Percentiles rank a stretch among this genome's conserved stretches.
These are phyloP conservation scores for Cepphus grylle DNA, from an alignment of 2,113 vertebrate species.

Conservation along the genomic window DNA sequence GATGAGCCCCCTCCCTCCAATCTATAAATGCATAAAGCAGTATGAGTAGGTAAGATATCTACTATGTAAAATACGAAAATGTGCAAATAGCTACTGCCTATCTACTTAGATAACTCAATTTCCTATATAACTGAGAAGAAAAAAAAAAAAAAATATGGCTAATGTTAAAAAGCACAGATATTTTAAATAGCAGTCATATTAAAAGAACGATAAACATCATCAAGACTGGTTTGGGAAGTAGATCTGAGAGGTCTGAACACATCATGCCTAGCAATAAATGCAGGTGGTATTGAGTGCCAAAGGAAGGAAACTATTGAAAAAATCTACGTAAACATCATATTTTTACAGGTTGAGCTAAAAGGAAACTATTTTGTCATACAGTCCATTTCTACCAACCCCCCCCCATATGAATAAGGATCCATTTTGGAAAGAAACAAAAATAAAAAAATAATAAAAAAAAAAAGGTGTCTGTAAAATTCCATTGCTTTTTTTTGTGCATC, in stretches of 20 bases:
- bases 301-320: neutral
- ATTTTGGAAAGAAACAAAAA: neutral
- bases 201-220: neutral
- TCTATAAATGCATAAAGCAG: neutral
- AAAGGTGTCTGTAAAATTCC: neutral
- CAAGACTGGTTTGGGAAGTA: neutral
- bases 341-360: neutral
- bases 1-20: neutral
- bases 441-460: neutral
- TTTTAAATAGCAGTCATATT: accelerated
- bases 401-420: accelerated
- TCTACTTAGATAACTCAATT: neutral
- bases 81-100: neutral
- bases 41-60: neutral
- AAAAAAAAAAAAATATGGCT: neutral
- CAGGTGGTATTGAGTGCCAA: neutral
- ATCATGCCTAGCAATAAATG: neutral
- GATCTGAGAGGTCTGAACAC: neutral
- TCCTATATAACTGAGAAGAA: neutral
- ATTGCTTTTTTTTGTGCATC: neutral
- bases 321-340: neutral
- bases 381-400: neutral
- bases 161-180: neutral
- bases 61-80: neutral
- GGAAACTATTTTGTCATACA: neutral